Evolutionary conservation across 2,113 vertebrate species (phyloP).

Genomic region (Puma concolor): DNA sequence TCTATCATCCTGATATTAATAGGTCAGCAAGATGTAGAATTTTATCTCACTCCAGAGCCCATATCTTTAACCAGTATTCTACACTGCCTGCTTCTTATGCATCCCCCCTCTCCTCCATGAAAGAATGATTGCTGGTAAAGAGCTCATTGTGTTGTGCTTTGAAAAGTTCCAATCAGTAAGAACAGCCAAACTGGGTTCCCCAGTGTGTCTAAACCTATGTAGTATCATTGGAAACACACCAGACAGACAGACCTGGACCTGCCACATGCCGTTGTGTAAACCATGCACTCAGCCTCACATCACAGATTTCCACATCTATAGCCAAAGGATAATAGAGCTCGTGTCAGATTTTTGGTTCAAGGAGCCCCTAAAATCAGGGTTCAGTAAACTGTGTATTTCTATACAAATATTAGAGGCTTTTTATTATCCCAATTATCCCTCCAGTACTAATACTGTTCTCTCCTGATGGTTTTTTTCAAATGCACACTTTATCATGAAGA

Average conservation of each 20-base stretch:
- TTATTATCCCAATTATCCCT: neutral
- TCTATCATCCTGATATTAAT: neutral
- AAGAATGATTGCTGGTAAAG: neutral
- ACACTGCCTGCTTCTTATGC: neutral
- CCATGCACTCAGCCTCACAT: neutral
- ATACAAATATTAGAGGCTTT: neutral
- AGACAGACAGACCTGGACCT: neutral
- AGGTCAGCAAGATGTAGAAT: neutral
- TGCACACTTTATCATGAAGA: neutral
- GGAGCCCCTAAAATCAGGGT: neutral
- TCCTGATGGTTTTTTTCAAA: conserved; percentile 25
- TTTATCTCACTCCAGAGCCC: neutral
- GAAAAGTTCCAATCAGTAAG: neutral
- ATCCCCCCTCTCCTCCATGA: neutral
- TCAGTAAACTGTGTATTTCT: neutral
- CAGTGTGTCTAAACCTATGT: neutral
- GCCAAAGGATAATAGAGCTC: neutral
- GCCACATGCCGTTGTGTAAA: neutral
- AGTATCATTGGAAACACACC: neutral
- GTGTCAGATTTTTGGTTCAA: neutral
- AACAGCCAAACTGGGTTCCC: neutral
- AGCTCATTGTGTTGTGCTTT: neutral
- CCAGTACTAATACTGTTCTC: neutral
- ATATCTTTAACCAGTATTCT: neutral
- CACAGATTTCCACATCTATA: neutral